Evolutionary conservation across 2,797 vertebrate species (phyloP), one percentile per base, ranked within the genome.

Genomic region (Orientallactaga sibirica): DNA sequence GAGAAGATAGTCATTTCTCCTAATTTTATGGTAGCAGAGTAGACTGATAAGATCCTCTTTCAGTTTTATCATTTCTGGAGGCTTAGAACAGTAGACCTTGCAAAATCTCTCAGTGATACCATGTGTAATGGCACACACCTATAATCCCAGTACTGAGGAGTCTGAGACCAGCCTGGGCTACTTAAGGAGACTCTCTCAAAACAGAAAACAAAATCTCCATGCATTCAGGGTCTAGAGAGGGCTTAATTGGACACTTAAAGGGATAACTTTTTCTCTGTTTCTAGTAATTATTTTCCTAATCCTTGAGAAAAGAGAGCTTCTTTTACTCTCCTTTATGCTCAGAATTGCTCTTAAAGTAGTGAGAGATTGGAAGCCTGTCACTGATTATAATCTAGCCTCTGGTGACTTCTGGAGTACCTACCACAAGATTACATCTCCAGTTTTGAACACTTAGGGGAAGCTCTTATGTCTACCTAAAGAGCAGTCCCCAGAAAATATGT

Each of bases 361-460:
- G 19, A 80, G 64, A 43, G 52, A 33, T 58, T 27, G 20, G 55
- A 70, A 90, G 19, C 73, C 55, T 71, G 67, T 58, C 41, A 18
- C 18, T 67, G 27, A 22, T 55, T 79, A n/a, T 92, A 77, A 20
- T 24, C 55, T 70, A 61, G 27, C 64, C 64, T 90, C 70, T 58
- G 37, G 61, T 64, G 62, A 92, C n/a, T 77, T 61, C 5, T 14
- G 18, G 88, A 68, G 67, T 8, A 58, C 48, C 48, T 37, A 37
- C 27, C 29, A 71, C 67, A 79, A 76, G 70, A 75, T 48, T 77
- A 68, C 78, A 15, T 71, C 33, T 92, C 27, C 9, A 9, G 79
- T 91, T 88, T 67, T 90, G 62, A 96, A 48, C 43, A 67, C 41
- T 94, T 77, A 33, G 79, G 20, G 2, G 89, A 64, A 92, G n/a